Evolutionary conservation across 2,113 vertebrate genomes (phyloP).

Genomic region (Odobenus rosmarus): DNA sequence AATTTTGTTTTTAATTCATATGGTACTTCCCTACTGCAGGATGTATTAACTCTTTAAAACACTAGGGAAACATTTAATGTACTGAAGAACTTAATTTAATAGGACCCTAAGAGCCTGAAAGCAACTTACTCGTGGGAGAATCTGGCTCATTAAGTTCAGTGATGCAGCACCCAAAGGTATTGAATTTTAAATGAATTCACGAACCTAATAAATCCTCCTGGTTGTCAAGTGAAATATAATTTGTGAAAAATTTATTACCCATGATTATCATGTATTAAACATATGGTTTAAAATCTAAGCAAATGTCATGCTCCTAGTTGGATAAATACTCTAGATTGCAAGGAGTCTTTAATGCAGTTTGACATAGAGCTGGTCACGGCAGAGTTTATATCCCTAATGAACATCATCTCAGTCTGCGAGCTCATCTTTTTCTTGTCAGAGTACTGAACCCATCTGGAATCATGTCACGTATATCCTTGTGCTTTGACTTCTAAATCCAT

Average conservation of each 20-base stretch:
- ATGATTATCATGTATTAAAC: conserved; percentile 75
- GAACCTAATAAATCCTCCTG: conserved; percentile 66
- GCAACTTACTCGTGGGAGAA: conserved; percentile 46
- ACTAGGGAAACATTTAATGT: neutral
- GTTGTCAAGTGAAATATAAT: conserved; percentile 69
- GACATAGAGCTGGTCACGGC: neutral
- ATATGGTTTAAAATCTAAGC: conserved; percentile 61
- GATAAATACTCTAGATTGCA: conserved; percentile 59
- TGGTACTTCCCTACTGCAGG: neutral
- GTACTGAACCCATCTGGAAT: neutral
- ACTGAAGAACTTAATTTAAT: conserved; percentile 56
- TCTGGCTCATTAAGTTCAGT: conserved; percentile 63
- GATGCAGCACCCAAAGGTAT: conserved; percentile 67
- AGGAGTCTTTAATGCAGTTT: conserved; percentile 12
- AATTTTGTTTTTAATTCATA: neutral
- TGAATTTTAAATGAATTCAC: conserved; percentile 71
- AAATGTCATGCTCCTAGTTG: conserved; percentile 65
- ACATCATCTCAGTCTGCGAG: neutral
- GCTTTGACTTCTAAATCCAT: conserved; percentile 34
- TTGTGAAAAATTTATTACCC: conserved; percentile 76
- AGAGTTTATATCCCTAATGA: conserved; percentile 52
- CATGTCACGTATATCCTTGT: neutral
- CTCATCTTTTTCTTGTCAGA: neutral
- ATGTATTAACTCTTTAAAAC: conserved; percentile 56
- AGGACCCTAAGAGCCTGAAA: conserved; percentile 31